These are phyloP conservation scores for Mactra quadrangularis DNA, from an alignment of 1,140 invertebrate genomes.

Conservation along the genomic window DNA sequence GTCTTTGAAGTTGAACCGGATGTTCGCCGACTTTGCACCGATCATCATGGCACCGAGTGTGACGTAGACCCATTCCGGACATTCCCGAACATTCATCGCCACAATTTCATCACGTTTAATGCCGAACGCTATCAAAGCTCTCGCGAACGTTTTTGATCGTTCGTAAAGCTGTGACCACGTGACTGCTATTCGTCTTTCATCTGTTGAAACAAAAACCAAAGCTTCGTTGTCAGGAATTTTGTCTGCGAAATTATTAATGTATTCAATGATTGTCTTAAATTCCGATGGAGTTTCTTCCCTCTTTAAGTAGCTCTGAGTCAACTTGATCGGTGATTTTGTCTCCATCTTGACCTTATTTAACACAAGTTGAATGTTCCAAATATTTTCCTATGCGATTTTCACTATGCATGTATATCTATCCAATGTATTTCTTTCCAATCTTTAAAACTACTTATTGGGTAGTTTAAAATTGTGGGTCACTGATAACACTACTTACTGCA, in stretches of 20 bases:
- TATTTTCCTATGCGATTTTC: no score
- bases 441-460: no score
- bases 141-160: background rate
- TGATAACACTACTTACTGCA: no score
- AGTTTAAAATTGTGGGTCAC: no score
- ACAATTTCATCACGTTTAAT: background rate
- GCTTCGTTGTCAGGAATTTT: background rate
- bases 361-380: no score
- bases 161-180: background rate
- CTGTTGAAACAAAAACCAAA: background rate
- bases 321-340: no score
- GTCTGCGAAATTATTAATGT: background rate
- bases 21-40: background rate
- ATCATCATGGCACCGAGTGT: conserved; percentile 37
- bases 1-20: conserved; percentile 10
- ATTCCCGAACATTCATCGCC: background rate
- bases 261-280: no score
- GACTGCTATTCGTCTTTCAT: background rate
- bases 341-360: no score
- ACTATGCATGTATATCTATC: no score
- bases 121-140: background rate
- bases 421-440: no score
- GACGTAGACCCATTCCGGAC: conserved; percentile 38
- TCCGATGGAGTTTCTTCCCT: no score
- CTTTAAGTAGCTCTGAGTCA: no score